Conservation (phyloP, 1,140 invertebrate species). For the Daktulosphaira vitifoliae region DNA sequence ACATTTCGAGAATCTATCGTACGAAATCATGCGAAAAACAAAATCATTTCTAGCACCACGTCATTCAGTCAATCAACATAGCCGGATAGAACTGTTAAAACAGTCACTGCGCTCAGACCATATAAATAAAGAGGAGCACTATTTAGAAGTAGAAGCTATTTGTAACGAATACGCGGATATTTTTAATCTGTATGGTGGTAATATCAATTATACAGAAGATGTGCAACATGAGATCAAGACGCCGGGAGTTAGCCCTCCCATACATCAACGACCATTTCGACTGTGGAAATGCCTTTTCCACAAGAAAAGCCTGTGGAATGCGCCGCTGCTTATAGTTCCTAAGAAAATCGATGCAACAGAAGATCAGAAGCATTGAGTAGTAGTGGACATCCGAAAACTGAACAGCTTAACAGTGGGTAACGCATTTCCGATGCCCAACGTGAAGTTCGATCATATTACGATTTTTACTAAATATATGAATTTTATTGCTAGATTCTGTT, state of each 20-base stretch:
- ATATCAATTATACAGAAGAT: not conserved
- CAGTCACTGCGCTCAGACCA: not conserved
- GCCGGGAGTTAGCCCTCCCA: not conserved
- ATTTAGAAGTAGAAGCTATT: not conserved
- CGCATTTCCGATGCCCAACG: slow-evolving; percentile 47
- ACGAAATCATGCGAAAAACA: not conserved
- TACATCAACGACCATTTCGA: not conserved
- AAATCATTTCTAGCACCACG: not conserved
- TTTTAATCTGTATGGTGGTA: not conserved
- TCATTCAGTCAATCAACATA: not conserved
- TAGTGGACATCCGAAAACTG: slow-evolving; percentile 39
- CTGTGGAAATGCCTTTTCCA: no score
- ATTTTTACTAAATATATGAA: no score
- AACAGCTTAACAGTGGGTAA: slow-evolving; percentile 40
- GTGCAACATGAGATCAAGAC: not conserved
- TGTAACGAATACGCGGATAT: not conserved
- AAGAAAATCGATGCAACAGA: slow-evolving; percentile 37
- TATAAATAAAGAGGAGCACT: no score
- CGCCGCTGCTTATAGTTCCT: slow-evolving; percentile 36
- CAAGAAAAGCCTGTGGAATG: slow-evolving; percentile 31
- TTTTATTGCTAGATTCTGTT: no score
- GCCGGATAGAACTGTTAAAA: not conserved
- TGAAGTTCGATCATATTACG: no score
- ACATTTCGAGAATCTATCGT: not conserved
- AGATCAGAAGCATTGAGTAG: slow-evolving; percentile 36